A percentile compares a stretch with the other conserved stretches of the same genome.
Conservation (phyloP, 2,888 invertebrate genomes). For the Luperina testacea region DNA sequence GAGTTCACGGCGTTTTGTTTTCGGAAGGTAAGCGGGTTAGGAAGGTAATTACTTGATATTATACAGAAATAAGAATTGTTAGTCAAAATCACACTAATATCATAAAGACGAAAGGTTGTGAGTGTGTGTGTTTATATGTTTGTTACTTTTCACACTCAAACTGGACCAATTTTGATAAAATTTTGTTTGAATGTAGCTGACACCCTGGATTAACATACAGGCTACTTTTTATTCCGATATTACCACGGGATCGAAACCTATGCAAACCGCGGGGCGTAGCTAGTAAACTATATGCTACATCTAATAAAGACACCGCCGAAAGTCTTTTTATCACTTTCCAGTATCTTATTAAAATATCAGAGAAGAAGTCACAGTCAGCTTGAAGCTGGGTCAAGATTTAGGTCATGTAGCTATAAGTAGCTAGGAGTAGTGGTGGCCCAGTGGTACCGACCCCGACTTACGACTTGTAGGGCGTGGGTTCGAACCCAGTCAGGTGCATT, state of each 20-base stretch:
- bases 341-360: background rate
- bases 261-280: no score
- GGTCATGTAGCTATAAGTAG: background rate
- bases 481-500: background rate
- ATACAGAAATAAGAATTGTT: background rate
- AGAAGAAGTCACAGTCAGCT: background rate
- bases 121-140: no score
- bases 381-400: background rate
- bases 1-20: conserved; percentile 15
- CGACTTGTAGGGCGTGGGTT: background rate
- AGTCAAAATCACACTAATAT: background rate
- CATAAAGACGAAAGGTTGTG: no score
- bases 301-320: background rate
- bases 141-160: no score
- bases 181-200: no score
- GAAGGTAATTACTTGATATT: background rate
- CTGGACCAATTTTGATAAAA: no score
- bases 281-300: no score
- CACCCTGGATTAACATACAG: no score
- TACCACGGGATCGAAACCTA: no score
- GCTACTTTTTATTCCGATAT: no score
- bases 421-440: no score
- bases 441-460: background rate
- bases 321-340: background rate
- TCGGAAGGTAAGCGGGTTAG: background rate